Evolutionary conservation across 2,797 vertebrate species (phyloP).

Genomic region (Synaphobranchus kaupii): DNA sequence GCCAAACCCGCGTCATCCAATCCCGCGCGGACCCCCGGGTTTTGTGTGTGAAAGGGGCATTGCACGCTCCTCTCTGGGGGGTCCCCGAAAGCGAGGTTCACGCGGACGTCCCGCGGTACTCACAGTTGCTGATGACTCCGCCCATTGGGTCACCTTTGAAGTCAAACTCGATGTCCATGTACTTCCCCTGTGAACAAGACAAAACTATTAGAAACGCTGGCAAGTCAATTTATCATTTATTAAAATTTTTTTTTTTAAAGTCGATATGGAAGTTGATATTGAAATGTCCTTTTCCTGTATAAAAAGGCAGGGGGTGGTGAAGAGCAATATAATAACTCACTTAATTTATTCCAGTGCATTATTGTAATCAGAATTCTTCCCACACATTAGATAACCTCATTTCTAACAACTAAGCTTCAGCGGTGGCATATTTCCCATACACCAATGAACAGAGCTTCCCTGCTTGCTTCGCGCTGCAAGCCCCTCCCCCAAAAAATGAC

Average conservation of each 20-base stretch:
- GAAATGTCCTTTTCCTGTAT: neutral
- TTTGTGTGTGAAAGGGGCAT: no score
- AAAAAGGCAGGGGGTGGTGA: neutral
- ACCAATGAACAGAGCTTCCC: neutral
- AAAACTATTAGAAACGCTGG: constrained; percentile 3
- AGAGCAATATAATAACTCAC: neutral
- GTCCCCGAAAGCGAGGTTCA: neutral
- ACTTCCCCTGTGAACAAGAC: constrained; percentile 86
- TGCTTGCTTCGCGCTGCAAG: no score
- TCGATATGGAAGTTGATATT: neutral
- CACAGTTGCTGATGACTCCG: constrained; percentile 99
- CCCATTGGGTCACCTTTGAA: constrained; percentile 98
- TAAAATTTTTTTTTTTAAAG: no score
- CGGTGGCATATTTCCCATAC: neutral
- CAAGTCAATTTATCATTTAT: neutral
- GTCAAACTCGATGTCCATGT: constrained; percentile 99
- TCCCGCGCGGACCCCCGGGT: no score
- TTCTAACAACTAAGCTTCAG: neutral
- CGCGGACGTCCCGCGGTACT: constrained; percentile 69
- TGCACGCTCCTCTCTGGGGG: neutral
- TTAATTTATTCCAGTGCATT: neutral
- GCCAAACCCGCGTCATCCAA: neutral
- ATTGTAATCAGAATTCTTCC: neutral
- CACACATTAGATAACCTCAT: neutral
- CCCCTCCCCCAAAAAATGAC: neutral